phyloP scores from a whole-genome alignment of 2,888 invertebrate species.

The Xanthorhoe designata region DNA sequence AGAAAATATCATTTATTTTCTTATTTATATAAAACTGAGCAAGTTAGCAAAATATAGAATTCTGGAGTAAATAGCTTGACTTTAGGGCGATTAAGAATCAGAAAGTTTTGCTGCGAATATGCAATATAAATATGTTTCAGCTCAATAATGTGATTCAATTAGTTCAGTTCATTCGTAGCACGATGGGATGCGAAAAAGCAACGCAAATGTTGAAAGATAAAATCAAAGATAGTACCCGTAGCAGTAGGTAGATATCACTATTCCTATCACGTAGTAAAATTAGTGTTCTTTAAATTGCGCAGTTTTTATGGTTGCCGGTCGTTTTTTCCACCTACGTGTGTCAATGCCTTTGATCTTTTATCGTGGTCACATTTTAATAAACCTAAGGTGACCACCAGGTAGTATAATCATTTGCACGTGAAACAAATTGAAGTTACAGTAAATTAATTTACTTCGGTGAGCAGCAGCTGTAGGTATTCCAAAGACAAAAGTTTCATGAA shows the following conservation, averaged over 20 bases:
- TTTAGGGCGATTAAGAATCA: too few relatives aligned
- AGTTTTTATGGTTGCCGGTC: background rate
- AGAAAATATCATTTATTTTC: conserved; percentile 7
- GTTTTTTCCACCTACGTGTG: background rate
- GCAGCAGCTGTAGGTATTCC: background rate
- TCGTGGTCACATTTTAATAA: background rate
- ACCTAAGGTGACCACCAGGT: background rate
- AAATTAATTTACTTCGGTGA: background rate
- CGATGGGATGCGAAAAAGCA: background rate
- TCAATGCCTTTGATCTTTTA: background rate
- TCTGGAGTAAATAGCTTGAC: too few relatives aligned
- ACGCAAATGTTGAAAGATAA: background rate
- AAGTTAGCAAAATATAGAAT: background rate
- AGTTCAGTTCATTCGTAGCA: background rate
- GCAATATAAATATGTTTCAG: too few relatives aligned
- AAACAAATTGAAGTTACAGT: background rate
- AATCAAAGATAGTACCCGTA: background rate
- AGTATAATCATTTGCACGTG: background rate
- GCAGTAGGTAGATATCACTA: background rate
- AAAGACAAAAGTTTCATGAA: background rate
- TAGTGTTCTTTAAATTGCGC: background rate
- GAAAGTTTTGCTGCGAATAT: too few relatives aligned
- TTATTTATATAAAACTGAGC: background rate
- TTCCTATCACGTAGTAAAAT: conserved; percentile 1
- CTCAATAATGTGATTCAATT: background rate